Evolutionary conservation across 2,797 vertebrate genomes (phyloP), one percentile per base, ranked within the genome.

Genomic region (Phalloptychus januarius): DNA sequence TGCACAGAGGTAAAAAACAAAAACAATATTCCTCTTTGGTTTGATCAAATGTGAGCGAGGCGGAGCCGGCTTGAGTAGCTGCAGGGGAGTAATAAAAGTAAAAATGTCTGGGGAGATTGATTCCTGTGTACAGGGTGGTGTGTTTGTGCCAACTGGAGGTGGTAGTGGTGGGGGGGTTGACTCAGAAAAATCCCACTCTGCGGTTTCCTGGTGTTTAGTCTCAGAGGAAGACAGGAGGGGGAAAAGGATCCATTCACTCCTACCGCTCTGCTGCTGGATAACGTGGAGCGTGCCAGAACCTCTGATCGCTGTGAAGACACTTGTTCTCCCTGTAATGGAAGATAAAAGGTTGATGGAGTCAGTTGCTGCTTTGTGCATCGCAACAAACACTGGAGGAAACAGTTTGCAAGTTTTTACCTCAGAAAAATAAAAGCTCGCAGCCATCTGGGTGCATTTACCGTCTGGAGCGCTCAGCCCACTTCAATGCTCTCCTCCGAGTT

Each of bases 131-230:
- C 28, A 25, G 42, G 28, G 16, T 75, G 67, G 74, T 45, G 18
- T 56, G 75, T 77, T 52, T 77, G 36, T 54, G 44, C 54, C 54
- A 38, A n/a, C 23, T 65, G 58, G 28, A n/a, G 31, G 42, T 50
- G 33, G 58, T 45, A 13, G 44, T 38, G 20, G 40, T 71, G 31
- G 75, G 78, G 78, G 76, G 65, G 36, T 89, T 8, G 75, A 81
- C 75, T 70, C 65, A 85, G 75, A 81, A 85, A 23, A 2, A 71
- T 70, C 79, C 73, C 73, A 78, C 78, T 85, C 40, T 0, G 86
- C 52, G 81, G 83, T 88, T 89, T 83, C 75, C 83, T 79, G 84
- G 71, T 87, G 88, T 91, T 91, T 89, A 87, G 86, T 93, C 91
- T 90, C 85, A 4, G 73, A 86, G 85, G 80, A 85, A 78, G 75